phyloP scores from a whole-genome alignment of 2,113 vertebrate species.

The Coptodon bakossiorum region DNA sequence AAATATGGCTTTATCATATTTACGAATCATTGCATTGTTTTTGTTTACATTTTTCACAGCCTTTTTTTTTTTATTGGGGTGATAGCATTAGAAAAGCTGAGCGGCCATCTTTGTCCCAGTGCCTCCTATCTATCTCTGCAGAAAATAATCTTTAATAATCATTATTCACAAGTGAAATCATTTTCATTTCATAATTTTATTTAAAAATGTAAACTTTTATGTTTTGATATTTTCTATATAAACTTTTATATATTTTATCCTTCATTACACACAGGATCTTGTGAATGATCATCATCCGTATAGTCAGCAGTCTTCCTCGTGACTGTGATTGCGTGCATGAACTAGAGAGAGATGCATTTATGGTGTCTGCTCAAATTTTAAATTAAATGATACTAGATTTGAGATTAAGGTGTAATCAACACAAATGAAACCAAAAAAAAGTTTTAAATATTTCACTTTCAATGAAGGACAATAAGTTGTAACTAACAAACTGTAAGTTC shows the following conservation, averaged over 20 bases:
- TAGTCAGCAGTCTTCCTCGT: neutral
- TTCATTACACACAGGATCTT: neutral
- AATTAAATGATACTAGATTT: neutral
- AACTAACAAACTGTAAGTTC: neutral
- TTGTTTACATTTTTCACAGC: neutral
- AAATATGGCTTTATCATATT: neutral
- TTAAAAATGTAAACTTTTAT: neutral
- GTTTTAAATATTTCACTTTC: neutral
- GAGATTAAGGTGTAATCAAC: neutral
- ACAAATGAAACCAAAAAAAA: neutral
- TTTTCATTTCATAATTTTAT: neutral
- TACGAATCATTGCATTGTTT: neutral
- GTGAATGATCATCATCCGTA: neutral
- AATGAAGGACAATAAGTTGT: neutral
- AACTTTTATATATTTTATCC: neutral
- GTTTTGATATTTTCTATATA: neutral
- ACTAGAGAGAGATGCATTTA: neutral
- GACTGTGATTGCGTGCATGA: neutral
- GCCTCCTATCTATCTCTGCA: neutral
- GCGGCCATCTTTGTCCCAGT: neutral
- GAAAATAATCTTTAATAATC: neutral
- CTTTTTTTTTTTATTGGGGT: neutral
- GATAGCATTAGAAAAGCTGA: neutral
- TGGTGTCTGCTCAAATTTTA: neutral
- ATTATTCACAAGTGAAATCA: neutral